A percentile compares a stretch with the other conserved stretches of the same genome.
These are phyloP conservation scores for Rissa tridactyla DNA, from an alignment of 2,113 vertebrate species.

Conservation along the genomic window DNA sequence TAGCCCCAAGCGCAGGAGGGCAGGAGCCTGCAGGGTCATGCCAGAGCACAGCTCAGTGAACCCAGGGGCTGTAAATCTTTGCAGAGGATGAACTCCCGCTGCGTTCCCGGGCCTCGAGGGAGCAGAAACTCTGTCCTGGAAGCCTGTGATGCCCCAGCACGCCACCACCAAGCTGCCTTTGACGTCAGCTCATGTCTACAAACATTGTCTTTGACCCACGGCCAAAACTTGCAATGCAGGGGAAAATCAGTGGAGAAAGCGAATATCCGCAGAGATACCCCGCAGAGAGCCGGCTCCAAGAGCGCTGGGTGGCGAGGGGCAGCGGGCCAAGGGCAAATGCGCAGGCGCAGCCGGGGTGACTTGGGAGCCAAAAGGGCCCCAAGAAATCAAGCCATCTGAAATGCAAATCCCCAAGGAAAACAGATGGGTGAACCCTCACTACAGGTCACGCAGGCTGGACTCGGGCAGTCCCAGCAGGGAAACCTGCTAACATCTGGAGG, in stretches of 20 bases:
- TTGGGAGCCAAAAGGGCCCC: neutral
- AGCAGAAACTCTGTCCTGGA: neutral
- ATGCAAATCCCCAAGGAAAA: neutral
- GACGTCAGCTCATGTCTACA: neutral
- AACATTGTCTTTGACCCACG: neutral
- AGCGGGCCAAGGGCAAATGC: rapidly evolving
- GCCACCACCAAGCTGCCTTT: neutral
- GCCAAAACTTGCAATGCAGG: neutral
- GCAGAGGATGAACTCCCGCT: neutral
- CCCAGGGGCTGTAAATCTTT: neutral
- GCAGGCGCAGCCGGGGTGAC: neutral
- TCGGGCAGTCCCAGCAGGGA: neutral
- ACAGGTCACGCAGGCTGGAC: neutral
- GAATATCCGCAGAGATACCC: neutral
- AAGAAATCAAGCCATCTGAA: neutral
- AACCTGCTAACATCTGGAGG: neutral
- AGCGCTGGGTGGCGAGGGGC: neutral
- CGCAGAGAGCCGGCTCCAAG: neutral
- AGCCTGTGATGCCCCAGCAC: neutral
- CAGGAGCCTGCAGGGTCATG: rapidly evolving
- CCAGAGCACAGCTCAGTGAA: neutral
- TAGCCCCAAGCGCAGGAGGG: neutral
- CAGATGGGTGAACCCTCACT: neutral
- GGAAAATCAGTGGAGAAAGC: neutral
- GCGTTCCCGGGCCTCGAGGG: neutral